Evolutionary conservation across 2,113 vertebrate species (phyloP), one percentile per base, ranked within the genome.

Genomic region (Ranitomeya variabilis): DNA sequence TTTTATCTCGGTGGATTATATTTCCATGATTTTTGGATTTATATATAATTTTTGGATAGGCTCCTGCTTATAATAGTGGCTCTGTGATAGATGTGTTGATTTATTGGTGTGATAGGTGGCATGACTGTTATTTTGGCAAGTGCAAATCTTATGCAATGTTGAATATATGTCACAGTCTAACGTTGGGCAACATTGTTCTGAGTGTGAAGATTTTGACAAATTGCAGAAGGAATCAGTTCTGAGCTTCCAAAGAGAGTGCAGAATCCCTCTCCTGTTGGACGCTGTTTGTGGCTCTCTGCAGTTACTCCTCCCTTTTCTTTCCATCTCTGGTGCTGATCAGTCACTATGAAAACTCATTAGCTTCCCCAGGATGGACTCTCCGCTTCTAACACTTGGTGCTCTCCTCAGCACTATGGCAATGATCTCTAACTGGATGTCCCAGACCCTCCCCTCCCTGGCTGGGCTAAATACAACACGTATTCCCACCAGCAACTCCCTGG

Each of bases 391-490:
- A 95, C 96, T 99, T 66, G 98, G 98, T 73, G 97, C 96, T 93
- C 95, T 97, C 87, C 96, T 99, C 73, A 98, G 97, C 91, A 97
- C 97, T 89, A 96, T 99, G 97, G 97, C 97, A 85, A 97, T 98
- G 95, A 96, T 99, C 66, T 97, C 97, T 80, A 98, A 97, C 95
- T 98, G 97, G 98, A 98, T 99, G 97, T 99, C 98, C 93, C 97
- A 98, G 95, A 98, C 95, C 19, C 96, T 99, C 90, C 97, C 97
- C 13, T 96, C 96, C 57, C 94, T 98, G 91, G 96, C 97, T 85
- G 97, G 97, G 94, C 95, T 99, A 88, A 97, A 98, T 79, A 95
- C 94, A 91, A 97, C 96, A 74, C 93, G 90, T 90, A 93, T 94
- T 88, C 91, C 90, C 81, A 92, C 93, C 66, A 90, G 94, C 91